phyloP scores from a whole-genome alignment of 1,140 invertebrate genomes.

The Lepidurus couesii region DNA sequence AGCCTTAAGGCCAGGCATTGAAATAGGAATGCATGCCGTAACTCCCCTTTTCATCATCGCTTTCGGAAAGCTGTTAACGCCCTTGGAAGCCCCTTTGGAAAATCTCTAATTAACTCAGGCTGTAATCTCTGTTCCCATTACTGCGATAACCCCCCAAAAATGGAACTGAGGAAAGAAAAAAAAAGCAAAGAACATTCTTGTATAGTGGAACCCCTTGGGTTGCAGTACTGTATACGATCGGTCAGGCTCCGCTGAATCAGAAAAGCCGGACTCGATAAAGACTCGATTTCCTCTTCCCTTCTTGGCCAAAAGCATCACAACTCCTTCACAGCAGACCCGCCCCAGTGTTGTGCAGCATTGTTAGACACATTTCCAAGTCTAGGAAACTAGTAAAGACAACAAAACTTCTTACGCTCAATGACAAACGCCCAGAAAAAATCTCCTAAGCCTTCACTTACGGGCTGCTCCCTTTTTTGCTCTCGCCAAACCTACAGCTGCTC shows the following conservation, averaged over 20 bases:
- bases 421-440: not conserved
- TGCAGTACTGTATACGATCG: not conserved
- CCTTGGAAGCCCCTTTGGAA: not conserved
- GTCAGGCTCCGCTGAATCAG: slow-evolving; percentile 20
- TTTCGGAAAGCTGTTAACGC: not conserved
- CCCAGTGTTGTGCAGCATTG: not conserved
- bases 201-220: not conserved
- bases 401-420: not conserved
- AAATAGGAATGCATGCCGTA: not conserved
- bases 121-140: not conserved
- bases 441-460: not conserved
- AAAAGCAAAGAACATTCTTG: not conserved
- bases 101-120: slow-evolving; percentile 6
- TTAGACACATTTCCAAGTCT: not conserved
- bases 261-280: slow-evolving; percentile 21
- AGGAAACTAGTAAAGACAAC: not conserved
- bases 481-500: not conserved
- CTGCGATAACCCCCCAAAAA: not conserved
- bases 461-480: not conserved
- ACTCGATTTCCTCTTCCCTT: slow-evolving; percentile 10
- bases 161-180: not conserved
- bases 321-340: not conserved
- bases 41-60: not conserved
- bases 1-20: not conserved
- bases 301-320: not conserved